Base-by-base conservation (phyloP, 1,140 invertebrate genomes). In the Caenorhabditis remanei region DNA sequence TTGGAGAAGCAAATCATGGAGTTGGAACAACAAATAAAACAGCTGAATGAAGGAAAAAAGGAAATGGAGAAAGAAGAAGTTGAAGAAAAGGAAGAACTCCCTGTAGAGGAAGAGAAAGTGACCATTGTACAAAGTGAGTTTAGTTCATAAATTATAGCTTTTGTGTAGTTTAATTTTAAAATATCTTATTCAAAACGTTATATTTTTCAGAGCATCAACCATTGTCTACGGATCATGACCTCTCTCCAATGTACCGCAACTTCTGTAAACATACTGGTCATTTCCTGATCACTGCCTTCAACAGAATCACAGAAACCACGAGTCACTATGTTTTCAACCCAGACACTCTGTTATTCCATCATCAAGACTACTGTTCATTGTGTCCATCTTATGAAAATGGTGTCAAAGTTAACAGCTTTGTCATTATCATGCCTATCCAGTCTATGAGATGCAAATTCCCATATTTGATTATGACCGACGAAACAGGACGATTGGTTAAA, bases 321-420 rank as follows among this genome's bases (percentile, higher is more conserved):
- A 16, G 16, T 32, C 11, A 46, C 65, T 71, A 43, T n/a, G 19
- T 71, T 19, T 71, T 71, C 65, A 71, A n/a, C 41, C 65, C 65
- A 46, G 19, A 19, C 40, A 43, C 40, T 11, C 40, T 11, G 0
- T 16, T 43, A 32, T 71, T 71, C 65, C 65, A 71, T n/a, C 41
- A 43, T 32, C 65, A 71, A 46, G 40, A 14, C 11, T 43, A 43
- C 65, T 71, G 65, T n/a, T 2, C 16, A 3, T 9, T 7, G 16
- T 71, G 65, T 16, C 40, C 11, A 43, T 4, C 8, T 13, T 32
- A 32, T 24, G 8, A 9, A 7, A 19, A 63, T 13, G 61, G 61
- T 11, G 24, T 63, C 21, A 24, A 63, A 11, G 24, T 63, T 7
- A 9, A 63, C 2, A 24, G 32, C 21, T 63, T 63, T 63, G 61